Base-by-base conservation (phyloP, 2,113 vertebrate genomes). In the Campylomormyrus tamandua region DNA sequence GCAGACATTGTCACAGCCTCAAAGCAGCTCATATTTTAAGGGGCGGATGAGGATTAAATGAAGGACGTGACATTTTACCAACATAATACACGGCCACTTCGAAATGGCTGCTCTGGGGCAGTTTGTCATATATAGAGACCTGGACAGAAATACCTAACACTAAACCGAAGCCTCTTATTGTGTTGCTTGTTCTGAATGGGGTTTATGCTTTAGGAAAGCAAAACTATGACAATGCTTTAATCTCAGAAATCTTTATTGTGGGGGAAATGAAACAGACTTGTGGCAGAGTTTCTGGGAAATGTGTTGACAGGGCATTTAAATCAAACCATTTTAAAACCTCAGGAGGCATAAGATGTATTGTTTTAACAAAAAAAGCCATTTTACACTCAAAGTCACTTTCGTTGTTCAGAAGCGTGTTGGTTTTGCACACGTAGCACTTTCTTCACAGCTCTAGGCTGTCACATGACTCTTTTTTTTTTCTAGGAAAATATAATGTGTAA, bases 171-270 rank as follows among this genome's bases (percentile, higher is more conserved):
- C 2, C 74, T 80, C 74, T 80, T 80, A 39, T 80, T 42, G 17
- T 35, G 35, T 80, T 2, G 15, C 17, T 80, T 42, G 35, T 80
- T 80, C 35, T 9, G 83, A 84, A 21, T 11, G 83, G 83, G 17
- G 21, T 48, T 84, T 42, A 80, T 15, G 39, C 35, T 80, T 15
- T 19, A 80, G 35, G 74, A 80, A 80, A 80, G 74, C 74, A 42
- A 62, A 66, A 66, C 87, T 62, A 66, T 62, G 39, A 66, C 53
- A 66, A 46, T n/a, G 56, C 56, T 45, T 62, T 88, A 45, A 53
- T 88, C 49, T 88, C 35, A 66, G 35, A 56, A 66, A 88, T 45
- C 87, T 88, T 88, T 66, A 88, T 88, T 88, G 52, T 66, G 52
- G 52, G 62, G 70, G 31, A 62, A 45, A 45, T 45, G 48, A 66